Evolutionary conservation across 2,888 invertebrate species (phyloP).

Genomic region (Lasioglossum oenotherae): DNA sequence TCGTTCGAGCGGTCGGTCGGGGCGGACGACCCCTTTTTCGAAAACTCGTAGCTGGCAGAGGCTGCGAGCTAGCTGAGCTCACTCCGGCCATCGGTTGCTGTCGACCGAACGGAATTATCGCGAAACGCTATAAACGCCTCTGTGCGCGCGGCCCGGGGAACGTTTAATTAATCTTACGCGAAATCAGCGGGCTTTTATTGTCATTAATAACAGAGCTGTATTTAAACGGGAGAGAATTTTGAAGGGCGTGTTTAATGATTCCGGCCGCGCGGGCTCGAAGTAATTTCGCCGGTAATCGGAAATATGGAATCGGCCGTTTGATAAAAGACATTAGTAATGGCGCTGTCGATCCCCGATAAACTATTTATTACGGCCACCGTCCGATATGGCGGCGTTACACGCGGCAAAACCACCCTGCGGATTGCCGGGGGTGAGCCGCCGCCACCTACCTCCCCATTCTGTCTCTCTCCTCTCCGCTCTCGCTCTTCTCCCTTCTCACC

Average conservation of each 20-base stretch:
- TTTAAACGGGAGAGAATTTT: slow-evolving; percentile 41
- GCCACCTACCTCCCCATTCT: not conserved
- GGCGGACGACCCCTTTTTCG: slow-evolving; percentile 25
- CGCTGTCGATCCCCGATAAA: slow-evolving; percentile 53
- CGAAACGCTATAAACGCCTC: slow-evolving; percentile 28
- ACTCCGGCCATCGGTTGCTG: slow-evolving; percentile 5
- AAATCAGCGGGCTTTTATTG: slow-evolving; percentile 53
- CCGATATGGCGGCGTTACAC: slow-evolving; percentile 42
- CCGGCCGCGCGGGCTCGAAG: slow-evolving; percentile 14
- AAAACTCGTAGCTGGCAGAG: slow-evolving; percentile 29
- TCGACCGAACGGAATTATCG: slow-evolving; percentile 36
- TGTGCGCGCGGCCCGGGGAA: not conserved
- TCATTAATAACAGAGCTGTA: slow-evolving; percentile 42
- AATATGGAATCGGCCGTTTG: slow-evolving; percentile 52
- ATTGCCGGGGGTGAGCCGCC: slow-evolving; percentile 23
- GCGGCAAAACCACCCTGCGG: slow-evolving; percentile 30
- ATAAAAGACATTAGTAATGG: slow-evolving; percentile 58
- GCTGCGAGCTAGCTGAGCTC: not conserved
- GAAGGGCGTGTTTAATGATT: slow-evolving; percentile 38
- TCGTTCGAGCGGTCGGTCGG: slow-evolving; percentile 6
- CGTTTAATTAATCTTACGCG: slow-evolving; percentile 57
- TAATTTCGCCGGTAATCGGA: slow-evolving; percentile 51
- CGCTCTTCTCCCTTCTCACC: not conserved
- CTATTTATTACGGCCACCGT: slow-evolving; percentile 51
- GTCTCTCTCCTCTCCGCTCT: not conserved